A percentile compares a stretch with the other conserved stretches of the same genome.
Conservation (phyloP, 2,113 vertebrate species). For the Callipepla squamata region DNA sequence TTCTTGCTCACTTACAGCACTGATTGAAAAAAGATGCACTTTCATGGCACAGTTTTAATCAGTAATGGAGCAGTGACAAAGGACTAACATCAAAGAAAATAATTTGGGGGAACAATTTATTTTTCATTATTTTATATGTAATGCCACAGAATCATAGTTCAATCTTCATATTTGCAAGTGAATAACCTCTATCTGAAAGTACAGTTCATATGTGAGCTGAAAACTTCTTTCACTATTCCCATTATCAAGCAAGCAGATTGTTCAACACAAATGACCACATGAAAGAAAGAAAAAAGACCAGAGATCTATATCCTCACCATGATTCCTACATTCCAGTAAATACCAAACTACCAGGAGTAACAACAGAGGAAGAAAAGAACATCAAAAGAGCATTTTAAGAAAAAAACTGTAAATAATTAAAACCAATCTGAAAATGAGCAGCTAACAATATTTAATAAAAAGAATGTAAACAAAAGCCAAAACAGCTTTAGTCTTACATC, state of each 20-base stretch:
- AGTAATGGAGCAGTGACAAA: background rate
- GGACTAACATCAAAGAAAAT: slow-evolving; percentile 19
- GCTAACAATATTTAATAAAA: background rate
- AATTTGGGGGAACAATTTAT: slow-evolving; percentile 2
- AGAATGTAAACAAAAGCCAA: background rate
- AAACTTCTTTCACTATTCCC: background rate
- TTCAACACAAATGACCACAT: slow-evolving; percentile 50
- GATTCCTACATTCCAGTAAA: slow-evolving; percentile 53
- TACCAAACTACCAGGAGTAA: slow-evolving; percentile 28
- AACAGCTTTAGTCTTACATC: background rate
- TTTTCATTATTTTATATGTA: slow-evolving; percentile 10
- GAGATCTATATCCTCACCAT: slow-evolving; percentile 15
- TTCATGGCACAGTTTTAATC: background rate
- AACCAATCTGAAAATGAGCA: slow-evolving; percentile 40
- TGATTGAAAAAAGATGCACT: background rate
- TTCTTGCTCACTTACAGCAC: background rate
- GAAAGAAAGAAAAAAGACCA: background rate
- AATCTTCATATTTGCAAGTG: background rate
- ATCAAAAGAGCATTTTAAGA: slow-evolving; percentile 1
- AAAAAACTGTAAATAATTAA: background rate
- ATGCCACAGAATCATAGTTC: background rate
- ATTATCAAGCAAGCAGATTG: slow-evolving; percentile 41
- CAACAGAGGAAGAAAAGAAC: background rate
- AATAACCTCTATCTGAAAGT: background rate
- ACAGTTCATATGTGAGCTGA: background rate